phyloP scores from a whole-genome alignment of 2,797 vertebrate species.

The Liasis olivaceus region DNA sequence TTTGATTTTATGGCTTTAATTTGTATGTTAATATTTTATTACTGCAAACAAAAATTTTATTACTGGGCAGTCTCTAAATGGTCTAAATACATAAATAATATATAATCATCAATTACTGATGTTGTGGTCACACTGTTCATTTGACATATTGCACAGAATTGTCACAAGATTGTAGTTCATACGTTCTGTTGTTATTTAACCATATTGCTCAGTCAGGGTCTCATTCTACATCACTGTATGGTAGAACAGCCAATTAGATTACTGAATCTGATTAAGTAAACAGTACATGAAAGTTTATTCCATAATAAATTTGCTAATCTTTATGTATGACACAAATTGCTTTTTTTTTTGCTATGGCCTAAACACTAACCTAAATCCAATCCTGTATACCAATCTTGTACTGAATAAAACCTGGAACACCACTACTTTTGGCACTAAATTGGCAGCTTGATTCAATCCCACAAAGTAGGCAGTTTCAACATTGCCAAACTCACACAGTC shows the following conservation, averaged over 20 bases:
- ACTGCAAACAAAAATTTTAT: neutral
- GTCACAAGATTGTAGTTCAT: neutral
- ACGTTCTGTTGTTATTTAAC: neutral
- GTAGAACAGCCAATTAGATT: neutral
- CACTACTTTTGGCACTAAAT: neutral
- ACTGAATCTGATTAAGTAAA: neutral
- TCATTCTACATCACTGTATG: neutral
- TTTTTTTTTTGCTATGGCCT: neutral
- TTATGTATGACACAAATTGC: neutral
- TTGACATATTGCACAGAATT: neutral
- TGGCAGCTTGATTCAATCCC: neutral
- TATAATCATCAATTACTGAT: slow-evolving; percentile 11
- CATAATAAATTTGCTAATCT: neutral
- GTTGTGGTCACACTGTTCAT: neutral
- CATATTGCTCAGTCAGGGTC: neutral
- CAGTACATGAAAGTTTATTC: neutral
- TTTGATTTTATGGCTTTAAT: slow-evolving; percentile 3
- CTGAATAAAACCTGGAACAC: neutral
- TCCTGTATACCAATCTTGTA: neutral
- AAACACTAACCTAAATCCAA: neutral
- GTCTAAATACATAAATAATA: slow-evolving; percentile 1
- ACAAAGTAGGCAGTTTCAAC: neutral
- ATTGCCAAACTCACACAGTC: neutral
- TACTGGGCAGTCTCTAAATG: neutral
- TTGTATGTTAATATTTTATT: slow-evolving; percentile 15